These are phyloP conservation scores for Drosophila seguyi DNA, from an alignment of 1,140 invertebrate genomes.

Conservation along the genomic window DNA sequence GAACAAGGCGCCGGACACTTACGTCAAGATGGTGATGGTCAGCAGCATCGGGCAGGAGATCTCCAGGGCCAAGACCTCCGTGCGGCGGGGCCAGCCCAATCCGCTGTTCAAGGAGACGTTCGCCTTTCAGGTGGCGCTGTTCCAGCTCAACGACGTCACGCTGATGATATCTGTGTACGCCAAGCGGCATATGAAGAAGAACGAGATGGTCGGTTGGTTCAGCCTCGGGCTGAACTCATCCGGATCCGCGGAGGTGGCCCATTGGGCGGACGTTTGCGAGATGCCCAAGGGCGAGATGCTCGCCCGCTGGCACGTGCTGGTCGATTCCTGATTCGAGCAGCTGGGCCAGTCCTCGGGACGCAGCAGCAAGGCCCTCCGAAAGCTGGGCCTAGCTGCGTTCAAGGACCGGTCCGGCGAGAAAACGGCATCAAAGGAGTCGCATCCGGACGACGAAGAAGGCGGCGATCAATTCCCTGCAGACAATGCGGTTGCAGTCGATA, in stretches of 20 bases:
- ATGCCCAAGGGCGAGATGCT: conserved; percentile 85
- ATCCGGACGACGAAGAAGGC: conserved; percentile 32
- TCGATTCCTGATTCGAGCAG: conserved; percentile 86
- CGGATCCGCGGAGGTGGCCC: conserved; percentile 95
- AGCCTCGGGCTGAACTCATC: conserved; percentile 95
- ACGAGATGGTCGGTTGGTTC: conserved; percentile 98
- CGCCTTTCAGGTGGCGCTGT: conserved; percentile 97
- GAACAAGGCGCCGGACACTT: conserved; percentile 95
- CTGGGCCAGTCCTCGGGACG: conserved; percentile 81
- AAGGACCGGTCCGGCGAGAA: conserved; percentile 81
- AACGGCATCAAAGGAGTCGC: conserved; percentile 43
- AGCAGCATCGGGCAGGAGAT: conserved; percentile 97
- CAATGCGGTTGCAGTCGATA: conserved; percentile 80
- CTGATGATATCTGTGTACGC: conserved; percentile 97
- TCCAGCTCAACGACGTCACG: conserved; percentile 97
- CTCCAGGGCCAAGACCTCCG: conserved; percentile 95
- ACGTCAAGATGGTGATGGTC: conserved; percentile 95
- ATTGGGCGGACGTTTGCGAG: conserved; percentile 96
- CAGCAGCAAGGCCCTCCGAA: conserved; percentile 65
- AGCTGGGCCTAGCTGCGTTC: conserved; percentile 73
- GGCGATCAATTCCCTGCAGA: conserved; percentile 54
- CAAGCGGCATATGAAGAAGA: conserved; percentile 95
- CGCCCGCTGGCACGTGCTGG: conserved; percentile 90
- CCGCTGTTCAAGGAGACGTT: conserved; percentile 98
- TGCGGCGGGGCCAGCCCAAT: conserved; percentile 96